Conservation (phyloP, 2,113 vertebrate genomes). For the Tapirus terrestris region DNA sequence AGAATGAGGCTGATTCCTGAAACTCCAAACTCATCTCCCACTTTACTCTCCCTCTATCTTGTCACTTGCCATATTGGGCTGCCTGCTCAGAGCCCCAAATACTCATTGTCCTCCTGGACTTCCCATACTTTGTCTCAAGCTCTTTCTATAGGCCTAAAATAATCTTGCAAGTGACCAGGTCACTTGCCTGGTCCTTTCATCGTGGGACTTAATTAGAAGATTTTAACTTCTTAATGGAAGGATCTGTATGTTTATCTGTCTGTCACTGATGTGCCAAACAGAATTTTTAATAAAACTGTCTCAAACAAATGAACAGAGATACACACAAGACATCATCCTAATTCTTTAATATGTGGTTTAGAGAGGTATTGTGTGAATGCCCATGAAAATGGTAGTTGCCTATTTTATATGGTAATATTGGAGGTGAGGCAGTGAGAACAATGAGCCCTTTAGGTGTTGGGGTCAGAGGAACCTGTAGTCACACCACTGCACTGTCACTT, state of each 20-base stretch:
- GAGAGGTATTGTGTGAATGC: not conserved
- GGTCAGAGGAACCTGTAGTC: not conserved
- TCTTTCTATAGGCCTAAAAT: not conserved
- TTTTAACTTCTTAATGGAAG: not conserved
- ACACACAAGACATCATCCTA: not conserved
- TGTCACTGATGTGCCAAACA: not conserved
- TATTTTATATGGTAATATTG: not conserved
- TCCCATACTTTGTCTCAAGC: not conserved
- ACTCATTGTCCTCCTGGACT: rapidly evolving
- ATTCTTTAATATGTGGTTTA: not conserved
- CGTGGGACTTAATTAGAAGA: not conserved
- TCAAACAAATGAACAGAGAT: not conserved
- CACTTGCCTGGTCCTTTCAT: not conserved
- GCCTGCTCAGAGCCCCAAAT: not conserved
- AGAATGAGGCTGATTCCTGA: not conserved
- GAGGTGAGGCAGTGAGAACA: not conserved
- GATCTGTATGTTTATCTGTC: not conserved
- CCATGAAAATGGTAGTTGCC: not conserved
- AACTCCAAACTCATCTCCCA: not conserved
- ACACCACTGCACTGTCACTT: not conserved
- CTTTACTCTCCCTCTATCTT: not conserved
- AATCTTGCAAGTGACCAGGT: too few relatives aligned
- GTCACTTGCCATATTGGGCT: not conserved
- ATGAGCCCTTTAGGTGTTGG: too few relatives aligned
- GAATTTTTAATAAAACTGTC: not conserved